Percentiles rank a stretch among this genome's conserved stretches.
Evolutionary conservation across 1,140 invertebrate genomes (phyloP).

Genomic region (Bombus pyrosoma): DNA sequence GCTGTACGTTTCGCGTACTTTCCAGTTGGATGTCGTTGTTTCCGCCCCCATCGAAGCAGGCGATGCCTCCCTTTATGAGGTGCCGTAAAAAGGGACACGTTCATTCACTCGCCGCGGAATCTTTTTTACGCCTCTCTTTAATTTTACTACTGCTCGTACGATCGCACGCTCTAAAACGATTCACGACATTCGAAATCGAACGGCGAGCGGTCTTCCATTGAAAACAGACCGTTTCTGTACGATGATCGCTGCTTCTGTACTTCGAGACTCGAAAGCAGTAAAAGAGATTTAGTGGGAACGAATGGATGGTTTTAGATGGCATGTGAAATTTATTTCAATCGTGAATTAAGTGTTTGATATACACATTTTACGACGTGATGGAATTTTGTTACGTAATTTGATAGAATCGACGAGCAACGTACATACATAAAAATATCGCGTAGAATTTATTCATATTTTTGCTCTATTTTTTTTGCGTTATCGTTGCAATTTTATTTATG

Average conservation of each 20-base stretch:
- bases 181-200: slow-evolving; percentile 1
- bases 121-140: slow-evolving; percentile 53
- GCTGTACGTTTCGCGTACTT: slow-evolving; percentile 24
- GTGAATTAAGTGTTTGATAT: neutral
- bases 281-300: neutral
- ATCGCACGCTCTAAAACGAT: slow-evolving; percentile 15
- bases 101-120: slow-evolving; percentile 51
- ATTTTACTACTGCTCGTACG: slow-evolving; percentile 49
- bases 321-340: neutral
- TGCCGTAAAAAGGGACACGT: slow-evolving; percentile 56
- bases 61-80: neutral
- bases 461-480: neutral
- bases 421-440: neutral
- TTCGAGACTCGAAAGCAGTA: neutral
- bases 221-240: neutral
- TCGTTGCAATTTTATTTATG: neutral
- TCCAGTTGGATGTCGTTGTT: neutral
- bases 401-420: neutral
- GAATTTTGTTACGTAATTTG: neutral
- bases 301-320: neutral
- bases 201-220: neutral
- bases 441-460: neutral
- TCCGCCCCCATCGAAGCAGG: neutral
- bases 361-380: neutral
- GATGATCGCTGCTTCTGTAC: neutral